A percentile compares a stretch with the other conserved stretches of the same genome.
Conservation (phyloP, 2,113 vertebrate species). For the Esox niger region DNA sequence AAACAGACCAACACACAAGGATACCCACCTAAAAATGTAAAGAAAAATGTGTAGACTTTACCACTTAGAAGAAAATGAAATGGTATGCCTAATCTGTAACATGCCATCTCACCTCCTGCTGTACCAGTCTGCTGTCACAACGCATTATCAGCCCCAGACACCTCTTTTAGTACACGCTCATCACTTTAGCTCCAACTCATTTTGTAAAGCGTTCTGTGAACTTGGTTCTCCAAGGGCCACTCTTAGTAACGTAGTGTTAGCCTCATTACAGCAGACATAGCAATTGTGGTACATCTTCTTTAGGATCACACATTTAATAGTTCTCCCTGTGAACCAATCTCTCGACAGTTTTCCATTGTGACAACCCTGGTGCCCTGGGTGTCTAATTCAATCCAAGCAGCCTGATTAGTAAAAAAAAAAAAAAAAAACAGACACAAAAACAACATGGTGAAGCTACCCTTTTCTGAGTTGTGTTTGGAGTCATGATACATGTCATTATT, state of each 20-base stretch:
- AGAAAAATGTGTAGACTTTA: neutral
- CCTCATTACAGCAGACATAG: no score
- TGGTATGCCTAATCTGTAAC: neutral
- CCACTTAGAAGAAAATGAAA: neutral
- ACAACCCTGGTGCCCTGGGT: no score
- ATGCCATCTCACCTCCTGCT: neutral
- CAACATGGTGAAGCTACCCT: no score
- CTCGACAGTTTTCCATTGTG: no score
- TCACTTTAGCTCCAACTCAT: neutral
- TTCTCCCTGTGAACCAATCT: no score
- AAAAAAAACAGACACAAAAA: no score
- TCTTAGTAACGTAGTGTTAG: no score
- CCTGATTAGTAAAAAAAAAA: no score
- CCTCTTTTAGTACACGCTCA: neutral
- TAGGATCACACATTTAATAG: no score
- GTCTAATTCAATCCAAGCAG: no score
- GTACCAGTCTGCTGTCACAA: neutral
- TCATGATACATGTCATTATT: constrained; percentile 23
- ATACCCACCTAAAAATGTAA: neutral
- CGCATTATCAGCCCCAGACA: neutral
- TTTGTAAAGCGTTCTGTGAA: neutral
- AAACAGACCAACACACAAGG: no score
- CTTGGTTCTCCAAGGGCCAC: neutral
- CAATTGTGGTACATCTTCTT: no score
- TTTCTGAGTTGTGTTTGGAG: neutral